Base-by-base conservation (phyloP, 2,113 vertebrate genomes). In the Tetrao urogallus region DNA sequence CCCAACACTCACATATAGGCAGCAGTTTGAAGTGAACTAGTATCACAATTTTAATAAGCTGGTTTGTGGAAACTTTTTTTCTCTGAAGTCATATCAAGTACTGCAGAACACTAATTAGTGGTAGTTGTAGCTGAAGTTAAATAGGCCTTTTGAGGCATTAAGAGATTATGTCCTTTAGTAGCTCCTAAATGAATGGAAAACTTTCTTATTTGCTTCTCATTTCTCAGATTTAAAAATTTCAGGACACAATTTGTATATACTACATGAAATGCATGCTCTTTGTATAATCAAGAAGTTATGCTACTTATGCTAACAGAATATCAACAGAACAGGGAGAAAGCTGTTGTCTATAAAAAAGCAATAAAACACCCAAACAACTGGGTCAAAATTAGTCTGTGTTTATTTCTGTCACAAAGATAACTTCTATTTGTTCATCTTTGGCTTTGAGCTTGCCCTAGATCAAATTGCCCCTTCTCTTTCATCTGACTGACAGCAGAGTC, bases 101-200 rank as follows among this genome's bases (percentile, higher is more conserved):
- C 32, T 90, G 42, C 57, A 95, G 86, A 69, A 81, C 74, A 92
- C 74, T 90, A 87, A 90, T 93, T 87, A 96, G 81, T 70, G 32
- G 45, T 85, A 63, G 77, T 32, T 52, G 38, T 28, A 69, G 57
- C 64, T 34, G 34, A 87, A 94, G 70, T 90, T 92, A 70, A 86
- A 69, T 69, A 92, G 47, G 47, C 63, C 92, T 88, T 95, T 69
- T 81, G 69, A 86, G 91, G 52, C 34, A 90, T 88, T 87, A 86
- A 82, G 75, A 82, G 56, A 85, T 95, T 82, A 82, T 89, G 88
- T 56, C 36, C 67, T 85, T 90, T 94, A 94, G 92, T 60, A 78
- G 69, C 15, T 83, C 65, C 78, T 70, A 95, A 94, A 90, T 92
- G 48, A 92, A 92, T 47, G 30, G 64, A 83, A 91, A 90, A 30